These are phyloP conservation scores for Deilephila porcellus DNA, from an alignment of 2,888 invertebrate genomes.

Conservation along the genomic window DNA sequence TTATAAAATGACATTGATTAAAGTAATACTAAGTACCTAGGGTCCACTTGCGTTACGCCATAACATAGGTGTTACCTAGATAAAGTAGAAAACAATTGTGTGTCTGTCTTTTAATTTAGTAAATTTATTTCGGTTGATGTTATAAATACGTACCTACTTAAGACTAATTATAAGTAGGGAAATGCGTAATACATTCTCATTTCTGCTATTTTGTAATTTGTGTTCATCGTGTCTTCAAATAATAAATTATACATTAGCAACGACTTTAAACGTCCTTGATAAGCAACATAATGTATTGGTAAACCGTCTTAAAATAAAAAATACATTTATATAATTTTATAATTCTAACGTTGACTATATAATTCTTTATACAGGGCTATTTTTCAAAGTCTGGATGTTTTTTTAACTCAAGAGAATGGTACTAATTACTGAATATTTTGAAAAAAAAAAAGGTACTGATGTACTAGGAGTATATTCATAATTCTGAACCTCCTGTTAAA, in stretches of 20 bases:
- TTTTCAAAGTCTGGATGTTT: too few relatives aligned
- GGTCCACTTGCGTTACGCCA: conserved; percentile 61
- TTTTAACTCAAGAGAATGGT: too few relatives aligned
- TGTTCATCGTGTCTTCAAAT: conserved; percentile 3
- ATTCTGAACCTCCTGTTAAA: too few relatives aligned
- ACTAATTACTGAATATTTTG: too few relatives aligned
- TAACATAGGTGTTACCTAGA: conserved; percentile 57
- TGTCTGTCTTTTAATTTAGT: conserved; percentile 33
- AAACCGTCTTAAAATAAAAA: neutral
- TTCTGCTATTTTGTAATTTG: neutral
- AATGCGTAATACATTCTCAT: neutral
- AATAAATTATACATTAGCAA: neutral
- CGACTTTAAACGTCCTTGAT: conserved; percentile 10
- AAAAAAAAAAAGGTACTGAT: too few relatives aligned
- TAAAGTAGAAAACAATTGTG: conserved; percentile 44
- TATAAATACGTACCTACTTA: neutral
- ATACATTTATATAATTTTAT: neutral
- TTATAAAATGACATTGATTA: conserved; percentile 35
- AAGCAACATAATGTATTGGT: neutral
- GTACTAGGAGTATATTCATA: too few relatives aligned
- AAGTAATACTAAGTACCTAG: conserved; percentile 59
- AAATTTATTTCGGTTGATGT: conserved; percentile 16
- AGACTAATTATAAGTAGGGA: neutral
- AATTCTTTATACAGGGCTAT: neutral
- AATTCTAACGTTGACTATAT: neutral